Evolutionary conservation across 1,140 invertebrate genomes (phyloP).

Genomic region (Artemia franciscana): DNA sequence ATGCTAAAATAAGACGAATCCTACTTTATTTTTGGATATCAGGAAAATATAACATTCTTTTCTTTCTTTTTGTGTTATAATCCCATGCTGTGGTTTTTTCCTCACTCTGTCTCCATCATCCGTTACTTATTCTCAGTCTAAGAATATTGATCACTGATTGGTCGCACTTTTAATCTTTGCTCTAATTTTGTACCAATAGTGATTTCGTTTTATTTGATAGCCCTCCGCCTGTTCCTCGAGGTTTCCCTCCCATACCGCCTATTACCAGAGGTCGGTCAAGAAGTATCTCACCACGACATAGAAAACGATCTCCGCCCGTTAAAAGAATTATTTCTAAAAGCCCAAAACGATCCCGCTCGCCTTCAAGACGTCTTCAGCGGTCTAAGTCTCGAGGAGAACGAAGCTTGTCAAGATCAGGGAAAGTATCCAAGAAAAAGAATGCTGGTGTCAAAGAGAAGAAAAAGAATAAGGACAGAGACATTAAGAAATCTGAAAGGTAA

Average conservation of each 20-base stretch:
- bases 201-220: no score
- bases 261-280: not conserved
- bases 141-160: no score
- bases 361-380: not conserved
- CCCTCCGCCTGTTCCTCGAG: no score
- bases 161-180: no score
- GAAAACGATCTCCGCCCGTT: not conserved
- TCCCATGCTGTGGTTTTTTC: no score
- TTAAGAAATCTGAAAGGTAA: not conserved
- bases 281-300: not conserved
- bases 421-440: not conserved
- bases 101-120: no score
- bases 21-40: no score
- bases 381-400: not conserved
- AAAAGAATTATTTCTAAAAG: not conserved
- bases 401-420: not conserved
- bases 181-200: no score
- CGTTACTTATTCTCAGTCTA: no score
- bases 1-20: no score
- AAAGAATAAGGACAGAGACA: not conserved
- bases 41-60: not conserved
- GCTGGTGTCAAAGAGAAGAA: not conserved
- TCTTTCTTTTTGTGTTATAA: not conserved
- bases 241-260: no score
- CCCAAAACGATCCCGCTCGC: not conserved